Evolutionary conservation across 1,140 invertebrate genomes (phyloP), one percentile per base, ranked within the genome.

Genomic region (Macrosteles quadrilineatus): DNA sequence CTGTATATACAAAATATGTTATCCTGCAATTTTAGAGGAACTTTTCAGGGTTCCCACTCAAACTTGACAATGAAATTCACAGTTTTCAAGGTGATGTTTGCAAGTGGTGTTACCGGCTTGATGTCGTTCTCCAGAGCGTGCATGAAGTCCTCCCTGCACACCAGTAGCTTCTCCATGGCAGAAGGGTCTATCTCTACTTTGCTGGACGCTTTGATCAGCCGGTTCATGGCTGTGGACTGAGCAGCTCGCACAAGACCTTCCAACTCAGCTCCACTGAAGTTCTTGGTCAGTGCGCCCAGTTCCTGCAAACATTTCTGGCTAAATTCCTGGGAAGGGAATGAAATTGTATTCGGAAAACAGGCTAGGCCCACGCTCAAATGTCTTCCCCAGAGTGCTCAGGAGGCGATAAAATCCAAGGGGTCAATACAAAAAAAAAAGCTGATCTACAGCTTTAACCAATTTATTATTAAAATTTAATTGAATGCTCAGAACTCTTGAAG

Each of bases 251-350:
- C 97, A 70, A 99, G 84, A 80, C 98, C 98, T 85, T 99, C 98
- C n/a, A 99, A 80, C 83, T 99, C 98, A 17, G 98, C 98, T 63
- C 98, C 98, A 75, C 96, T 98, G 81, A 99, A 99, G 82, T 99
- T 99, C 81, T 99, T 99, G 0, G 97, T 99, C 1, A 91, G 74
- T 0, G 84, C 73, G 19, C 97, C 94, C 25, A 99, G 79, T 82
- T 99, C 97, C 81, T 91, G 78, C 31, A 83, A 74, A 74, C 43
- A 68, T 72, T 74, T 67, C 57, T 1, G 32, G 31, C 12, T n/a
- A n/a, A 72, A n/a, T n/a, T n/a, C n/a, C n/a, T n/a, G n/a, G n/a
- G n/a, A 62, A n/a, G 1, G 17, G 2, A 55, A 57, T 23, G 30
- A 71, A 17, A 69, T 12, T 12, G 11, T 9, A 12, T n/a, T 14